Percentiles rank a stretch among this genome's conserved stretches.
Evolutionary conservation across 2,113 vertebrate genomes (phyloP).

Genomic region (Hucho hucho): DNA sequence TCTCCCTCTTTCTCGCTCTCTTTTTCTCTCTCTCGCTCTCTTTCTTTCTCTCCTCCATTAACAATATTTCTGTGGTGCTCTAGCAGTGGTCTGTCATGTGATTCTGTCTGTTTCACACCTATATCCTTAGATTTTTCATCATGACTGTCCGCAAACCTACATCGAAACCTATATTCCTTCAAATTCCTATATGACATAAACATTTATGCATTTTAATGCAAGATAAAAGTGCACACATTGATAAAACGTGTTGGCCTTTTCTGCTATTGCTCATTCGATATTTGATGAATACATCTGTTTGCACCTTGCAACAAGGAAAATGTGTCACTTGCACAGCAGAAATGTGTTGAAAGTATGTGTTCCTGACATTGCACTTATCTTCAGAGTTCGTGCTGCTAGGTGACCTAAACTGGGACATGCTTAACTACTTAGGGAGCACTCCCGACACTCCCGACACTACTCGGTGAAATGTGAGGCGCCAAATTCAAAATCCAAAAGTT

Average conservation of each 20-base stretch:
- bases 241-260: neutral
- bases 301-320: no score
- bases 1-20: neutral
- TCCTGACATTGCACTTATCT: no score
- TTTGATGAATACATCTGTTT: no score
- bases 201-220: neutral
- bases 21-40: neutral
- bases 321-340: constrained; percentile 15
- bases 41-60: neutral
- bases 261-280: constrained; percentile 18
- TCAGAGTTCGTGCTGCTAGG: no score
- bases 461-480: no score
- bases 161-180: neutral
- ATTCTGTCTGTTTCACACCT: neutral
- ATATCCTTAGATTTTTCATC: neutral
- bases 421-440: no score
- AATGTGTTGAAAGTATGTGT: constrained; percentile 19
- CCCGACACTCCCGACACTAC: no score
- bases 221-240: neutral
- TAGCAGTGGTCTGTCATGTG: neutral
- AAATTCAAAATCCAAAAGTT: no score
- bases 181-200: neutral
- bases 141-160: neutral
- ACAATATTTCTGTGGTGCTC: neutral
- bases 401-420: no score